Evolutionary conservation across 2,888 invertebrate genomes (phyloP).

Genomic region (Netelia virgata): DNA sequence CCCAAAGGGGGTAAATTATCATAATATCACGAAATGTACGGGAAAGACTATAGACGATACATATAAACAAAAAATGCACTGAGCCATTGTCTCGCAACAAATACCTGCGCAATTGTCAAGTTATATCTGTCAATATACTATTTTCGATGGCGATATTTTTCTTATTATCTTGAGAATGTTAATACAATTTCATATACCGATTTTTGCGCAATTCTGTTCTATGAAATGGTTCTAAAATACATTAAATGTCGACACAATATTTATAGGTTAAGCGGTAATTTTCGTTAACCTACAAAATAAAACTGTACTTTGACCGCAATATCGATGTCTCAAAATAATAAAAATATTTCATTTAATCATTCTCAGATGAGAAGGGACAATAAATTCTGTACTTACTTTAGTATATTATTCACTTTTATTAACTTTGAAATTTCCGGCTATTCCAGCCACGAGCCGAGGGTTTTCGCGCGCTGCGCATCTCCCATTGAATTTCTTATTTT

Average conservation of each 20-base stretch:
- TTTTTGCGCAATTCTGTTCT: background rate
- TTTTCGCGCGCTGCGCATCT: constrained; percentile 50
- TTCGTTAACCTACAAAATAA: background rate
- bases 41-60: too few species aligned
- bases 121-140: background rate
- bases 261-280: constrained; percentile 50
- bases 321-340: background rate
- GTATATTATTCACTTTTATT: constrained; percentile 48
- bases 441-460: constrained; percentile 52
- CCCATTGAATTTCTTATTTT: too few species aligned
- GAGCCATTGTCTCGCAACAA: too few species aligned
- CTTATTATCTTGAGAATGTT: background rate
- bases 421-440: constrained; percentile 64
- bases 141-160: background rate
- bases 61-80: too few species aligned
- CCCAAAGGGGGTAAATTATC: too few species aligned
- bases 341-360: background rate
- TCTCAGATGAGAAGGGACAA: background rate
- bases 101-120: background rate
- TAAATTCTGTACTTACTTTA: constrained; percentile 50
- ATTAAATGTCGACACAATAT: constrained; percentile 22
- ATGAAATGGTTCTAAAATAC: background rate
- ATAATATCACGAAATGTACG: too few species aligned
- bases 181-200: background rate
- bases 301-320: background rate